phyloP scores from a whole-genome alignment of 2,888 invertebrate genomes.

The Gnatocerus cornutus region DNA sequence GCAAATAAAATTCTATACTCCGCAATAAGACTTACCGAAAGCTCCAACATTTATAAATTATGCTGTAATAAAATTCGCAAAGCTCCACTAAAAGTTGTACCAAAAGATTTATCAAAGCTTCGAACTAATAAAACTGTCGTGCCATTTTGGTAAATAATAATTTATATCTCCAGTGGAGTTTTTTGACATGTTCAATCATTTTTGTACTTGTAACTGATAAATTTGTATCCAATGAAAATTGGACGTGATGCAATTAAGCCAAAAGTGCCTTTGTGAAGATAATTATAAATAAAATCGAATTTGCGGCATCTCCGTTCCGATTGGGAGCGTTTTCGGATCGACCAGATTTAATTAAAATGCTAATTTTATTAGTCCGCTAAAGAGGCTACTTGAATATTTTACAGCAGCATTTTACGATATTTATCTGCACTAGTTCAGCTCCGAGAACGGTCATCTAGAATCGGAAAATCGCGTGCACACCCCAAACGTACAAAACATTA shows the following conservation, averaged over 20 bases:
- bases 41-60: conserved; percentile 31
- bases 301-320: conserved; percentile 50
- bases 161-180: conserved; percentile 29
- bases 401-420: conserved; percentile 52
- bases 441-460: conserved; percentile 33
- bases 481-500: conserved; percentile 38
- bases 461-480: conserved; percentile 39
- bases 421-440: conserved; percentile 47
- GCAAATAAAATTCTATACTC: conserved; percentile 1
- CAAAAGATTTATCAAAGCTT: conserved; percentile 37
- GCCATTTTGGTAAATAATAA: conserved; percentile 35
- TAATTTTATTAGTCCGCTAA: conserved; percentile 59
- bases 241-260: conserved; percentile 6
- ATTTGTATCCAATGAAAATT: conserved; percentile 12
- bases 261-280: background rate
- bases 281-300: conserved; percentile 33
- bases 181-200: conserved; percentile 12
- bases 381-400: conserved; percentile 55
- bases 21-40: conserved; percentile 7
- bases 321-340: conserved; percentile 53
- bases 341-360: conserved; percentile 61
- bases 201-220: background rate
- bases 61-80: conserved; percentile 33
- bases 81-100: conserved; percentile 25
- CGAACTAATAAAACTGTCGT: conserved; percentile 41